phyloP scores from a whole-genome alignment of 2,888 invertebrate species.

The Arge pagana region DNA sequence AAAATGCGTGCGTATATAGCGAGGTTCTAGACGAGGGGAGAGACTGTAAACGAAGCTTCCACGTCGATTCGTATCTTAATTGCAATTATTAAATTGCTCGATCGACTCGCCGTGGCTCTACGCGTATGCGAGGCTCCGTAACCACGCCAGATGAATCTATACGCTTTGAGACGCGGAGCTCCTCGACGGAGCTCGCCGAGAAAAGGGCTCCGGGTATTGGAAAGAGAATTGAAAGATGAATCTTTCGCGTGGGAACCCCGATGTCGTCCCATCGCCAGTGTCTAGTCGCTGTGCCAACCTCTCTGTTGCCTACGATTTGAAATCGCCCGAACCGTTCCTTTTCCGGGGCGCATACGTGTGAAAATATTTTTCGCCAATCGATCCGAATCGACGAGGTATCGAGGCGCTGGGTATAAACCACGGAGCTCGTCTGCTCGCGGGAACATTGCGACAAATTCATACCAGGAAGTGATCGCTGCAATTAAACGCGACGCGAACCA shows the following conservation, averaged over 20 bases:
- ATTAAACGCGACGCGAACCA: conserved; percentile 12
- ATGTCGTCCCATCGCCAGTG: conserved; percentile 10
- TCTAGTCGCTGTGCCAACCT: too few species aligned
- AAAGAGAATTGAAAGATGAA: background rate
- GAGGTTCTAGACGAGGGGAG: background rate
- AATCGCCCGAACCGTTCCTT: conserved; percentile 40
- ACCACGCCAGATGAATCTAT: conserved; percentile 9
- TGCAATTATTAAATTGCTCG: conserved; percentile 23
- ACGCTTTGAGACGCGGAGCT: too few species aligned
- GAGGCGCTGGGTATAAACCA: too few species aligned
- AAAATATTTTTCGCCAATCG: conserved; percentile 42
- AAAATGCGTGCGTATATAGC: too few species aligned
- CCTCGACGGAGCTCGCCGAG: background rate
- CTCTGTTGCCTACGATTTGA: too few species aligned
- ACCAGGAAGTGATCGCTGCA: conserved; percentile 20
- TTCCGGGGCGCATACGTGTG: conserved; percentile 38
- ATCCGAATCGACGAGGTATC: too few species aligned
- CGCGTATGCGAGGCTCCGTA: conserved; percentile 5
- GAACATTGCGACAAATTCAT: conserved; percentile 9
- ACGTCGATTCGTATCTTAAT: conserved; percentile 20
- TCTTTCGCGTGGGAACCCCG: conserved; percentile 15
- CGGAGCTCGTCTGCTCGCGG: too few species aligned
- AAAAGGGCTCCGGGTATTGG: conserved; percentile 3
- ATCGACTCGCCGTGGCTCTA: conserved; percentile 10
- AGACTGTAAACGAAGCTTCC: background rate